Conservation (phyloP, 1,140 invertebrate genomes). For the Sycophaga agraensis region DNA sequence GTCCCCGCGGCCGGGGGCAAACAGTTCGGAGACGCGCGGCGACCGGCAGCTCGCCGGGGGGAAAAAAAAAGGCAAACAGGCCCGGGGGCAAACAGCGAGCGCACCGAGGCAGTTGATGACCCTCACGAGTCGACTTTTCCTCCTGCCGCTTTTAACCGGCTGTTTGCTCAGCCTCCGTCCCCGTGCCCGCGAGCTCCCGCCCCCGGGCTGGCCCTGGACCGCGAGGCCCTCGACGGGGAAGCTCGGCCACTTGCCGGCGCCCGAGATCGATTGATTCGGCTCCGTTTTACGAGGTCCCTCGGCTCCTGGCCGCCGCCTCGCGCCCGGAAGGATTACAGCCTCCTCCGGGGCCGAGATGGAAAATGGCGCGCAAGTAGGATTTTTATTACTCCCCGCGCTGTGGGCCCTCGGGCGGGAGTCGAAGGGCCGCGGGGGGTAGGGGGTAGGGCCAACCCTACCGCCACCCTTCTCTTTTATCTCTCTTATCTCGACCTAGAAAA, state of each 20-base stretch:
- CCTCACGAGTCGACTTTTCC: conserved; percentile 28
- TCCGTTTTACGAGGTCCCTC: conserved; percentile 10
- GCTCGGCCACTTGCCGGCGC: neutral
- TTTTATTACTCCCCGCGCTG: neutral
- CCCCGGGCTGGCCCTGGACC: neutral
- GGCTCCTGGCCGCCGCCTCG: neutral
- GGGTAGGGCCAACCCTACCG: no score
- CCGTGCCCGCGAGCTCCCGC: neutral
- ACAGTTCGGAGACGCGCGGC: no score
- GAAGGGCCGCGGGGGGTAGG: no score
- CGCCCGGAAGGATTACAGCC: neutral
- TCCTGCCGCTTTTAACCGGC: conserved; percentile 23
- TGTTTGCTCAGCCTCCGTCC: conserved; percentile 29
- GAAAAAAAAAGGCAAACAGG: conserved; percentile 29
- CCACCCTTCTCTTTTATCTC: conserved; percentile 9
- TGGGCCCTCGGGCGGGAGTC: no score
- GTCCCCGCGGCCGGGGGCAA: no score
- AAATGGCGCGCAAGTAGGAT: conserved; percentile 6
- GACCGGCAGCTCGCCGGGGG: no score
- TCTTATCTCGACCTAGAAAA: conserved; percentile 28
- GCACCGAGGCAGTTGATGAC: conserved; percentile 33
- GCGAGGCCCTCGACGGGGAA: neutral
- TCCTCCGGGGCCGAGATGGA: neutral
- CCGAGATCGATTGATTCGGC: conserved; percentile 19
- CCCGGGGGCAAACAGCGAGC: conserved; percentile 5